These are phyloP conservation scores for Oasisia sp. DNA, from an alignment of 2,888 invertebrate genomes.

Conservation along the genomic window DNA sequence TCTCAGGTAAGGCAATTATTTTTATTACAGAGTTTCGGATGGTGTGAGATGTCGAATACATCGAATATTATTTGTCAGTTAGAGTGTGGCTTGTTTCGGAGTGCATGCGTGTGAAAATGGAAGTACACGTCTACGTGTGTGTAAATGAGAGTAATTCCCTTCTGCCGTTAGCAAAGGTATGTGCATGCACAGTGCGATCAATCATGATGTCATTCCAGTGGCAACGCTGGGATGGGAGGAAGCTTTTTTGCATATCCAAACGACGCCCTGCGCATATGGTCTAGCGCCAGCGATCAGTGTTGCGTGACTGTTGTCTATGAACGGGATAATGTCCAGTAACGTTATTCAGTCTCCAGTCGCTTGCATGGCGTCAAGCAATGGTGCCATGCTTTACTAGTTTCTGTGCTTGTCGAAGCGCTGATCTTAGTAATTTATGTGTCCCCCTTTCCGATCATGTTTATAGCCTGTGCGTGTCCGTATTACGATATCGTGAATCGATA, in stretches of 20 bases:
- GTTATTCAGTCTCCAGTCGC: neutral
- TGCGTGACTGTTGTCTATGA: neutral
- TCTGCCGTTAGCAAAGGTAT: neutral
- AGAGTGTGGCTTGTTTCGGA: neutral
- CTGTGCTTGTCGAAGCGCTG: no score
- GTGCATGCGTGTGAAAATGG: neutral
- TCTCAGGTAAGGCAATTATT: neutral
- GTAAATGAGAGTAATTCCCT: neutral
- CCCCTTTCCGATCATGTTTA: no score
- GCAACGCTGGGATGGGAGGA: neutral
- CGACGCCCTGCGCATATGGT: neutral
- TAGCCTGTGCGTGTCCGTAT: no score
- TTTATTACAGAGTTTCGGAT: neutral
- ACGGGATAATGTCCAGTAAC: neutral
- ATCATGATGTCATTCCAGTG: neutral
- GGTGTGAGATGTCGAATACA: neutral
- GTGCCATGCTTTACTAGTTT: neutral
- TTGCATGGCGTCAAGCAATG: neutral
- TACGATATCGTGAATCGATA: neutral
- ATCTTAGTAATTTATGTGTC: no score
- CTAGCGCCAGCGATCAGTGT: neutral
- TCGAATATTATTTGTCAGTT: neutral
- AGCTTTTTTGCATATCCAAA: neutral
- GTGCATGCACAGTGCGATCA: neutral
- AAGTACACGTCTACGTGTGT: neutral